Percentiles rank a stretch among this genome's conserved stretches.
Conservation (phyloP, 2,113 vertebrate species). For the Phrynosoma platyrhinos region DNA sequence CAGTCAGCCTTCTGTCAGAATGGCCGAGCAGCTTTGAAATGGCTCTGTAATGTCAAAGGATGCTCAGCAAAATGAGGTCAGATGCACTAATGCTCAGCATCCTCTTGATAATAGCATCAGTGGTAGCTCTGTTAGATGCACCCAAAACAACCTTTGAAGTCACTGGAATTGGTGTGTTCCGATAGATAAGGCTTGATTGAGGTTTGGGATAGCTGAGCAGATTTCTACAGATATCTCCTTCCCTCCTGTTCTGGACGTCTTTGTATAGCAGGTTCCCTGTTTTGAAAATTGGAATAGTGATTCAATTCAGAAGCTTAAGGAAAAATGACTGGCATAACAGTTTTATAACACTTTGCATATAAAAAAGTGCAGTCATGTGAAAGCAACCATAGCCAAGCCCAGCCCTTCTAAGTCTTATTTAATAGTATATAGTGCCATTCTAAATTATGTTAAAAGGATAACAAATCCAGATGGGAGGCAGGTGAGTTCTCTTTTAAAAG, state of each 20-base stretch:
- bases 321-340: background rate
- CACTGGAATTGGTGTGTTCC: conserved; percentile 15
- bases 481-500: background rate
- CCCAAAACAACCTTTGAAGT: conserved; percentile 20
- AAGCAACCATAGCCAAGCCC: background rate
- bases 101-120: conserved; percentile 39
- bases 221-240: background rate
- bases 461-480: background rate
- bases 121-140: conserved; percentile 45
- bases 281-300: background rate
- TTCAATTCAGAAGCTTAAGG: fast-evolving
- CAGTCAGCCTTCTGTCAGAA: background rate
- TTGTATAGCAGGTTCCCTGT: background rate
- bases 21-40: background rate
- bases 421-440: too few species aligned
- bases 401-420: too few species aligned
- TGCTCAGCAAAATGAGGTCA: conserved; percentile 38
- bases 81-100: conserved; percentile 39
- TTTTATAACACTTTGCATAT: background rate
- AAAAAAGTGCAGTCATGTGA: background rate
- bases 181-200: background rate
- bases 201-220: background rate
- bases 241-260: background rate
- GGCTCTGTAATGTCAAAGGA: too few species aligned
- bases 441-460: conserved; percentile 9